Base-by-base conservation (phyloP, 2,113 vertebrate genomes). In the Phaethornis superciliosus region DNA sequence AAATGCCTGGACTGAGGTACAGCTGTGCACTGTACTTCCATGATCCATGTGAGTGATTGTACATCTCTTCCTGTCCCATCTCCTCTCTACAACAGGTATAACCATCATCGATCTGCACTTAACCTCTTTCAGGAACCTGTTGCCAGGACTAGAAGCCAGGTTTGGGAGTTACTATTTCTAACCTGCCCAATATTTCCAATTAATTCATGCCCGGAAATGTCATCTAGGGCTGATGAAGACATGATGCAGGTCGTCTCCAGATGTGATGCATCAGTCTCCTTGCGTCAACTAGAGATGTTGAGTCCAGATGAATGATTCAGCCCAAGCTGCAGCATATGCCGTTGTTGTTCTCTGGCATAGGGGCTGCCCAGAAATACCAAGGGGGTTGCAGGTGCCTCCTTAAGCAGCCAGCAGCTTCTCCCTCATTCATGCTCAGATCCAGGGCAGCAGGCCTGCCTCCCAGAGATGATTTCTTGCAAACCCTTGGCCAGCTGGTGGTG, bases 81-180 rank as follows among this genome's bases (percentile, higher is more conserved):
- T 59, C 52, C 52, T 44, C 12, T 58, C 40, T 77, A 30, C 81
- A 47, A 20, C 5, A 14, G 26, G 13, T 70, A 55, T 19, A 78
- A 52, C 26, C 54, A 22, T 28, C 32, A 24, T 4, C 0, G 1
- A 23, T 56, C 49, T 76, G 44, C 52, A 9, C 22, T 19, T 16
- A 20, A 15, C 0, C 0, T n/a, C 19, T 71, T 86, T 78, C 0
- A 0, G 40, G 37, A 81, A 0, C 2, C 42, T 72, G 52, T 33
- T 21, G 37, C 23, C 60, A 60, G 74, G 22, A 78, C 21, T 68
- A 91, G 21, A 42, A 65, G 21, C 26, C 47, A 75, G 35, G 21
- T 72, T 62, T 46, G 16, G 9, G 33, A 42, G 12, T 5, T 5
- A n/a, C 12, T 86, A 0, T 78, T 81, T 92, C 83, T 87, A 69